Base-by-base conservation (phyloP, 2,113 vertebrate species). In the Phoenicopterus ruber region DNA sequence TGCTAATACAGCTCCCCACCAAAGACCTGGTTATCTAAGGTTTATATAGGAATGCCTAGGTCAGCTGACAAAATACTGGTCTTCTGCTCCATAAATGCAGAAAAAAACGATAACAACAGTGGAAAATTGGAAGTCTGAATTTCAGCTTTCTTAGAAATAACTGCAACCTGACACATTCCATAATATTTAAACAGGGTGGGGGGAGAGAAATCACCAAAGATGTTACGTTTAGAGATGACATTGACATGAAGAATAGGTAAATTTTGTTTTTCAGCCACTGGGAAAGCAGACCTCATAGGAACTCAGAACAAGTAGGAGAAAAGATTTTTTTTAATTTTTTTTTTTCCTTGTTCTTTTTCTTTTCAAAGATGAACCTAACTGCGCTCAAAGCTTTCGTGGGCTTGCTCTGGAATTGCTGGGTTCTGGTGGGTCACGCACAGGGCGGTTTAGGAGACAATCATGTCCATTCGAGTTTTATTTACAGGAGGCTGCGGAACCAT, bases 391-490 rank as follows among this genome's bases (percentile, higher is more conserved):
- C 98, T 93, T 95, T 98, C 20, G 92, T 99, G 90, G 99, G 98
- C 97, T 98, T 99, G 67, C 97, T 99, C 87, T 99, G 99, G 98
- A 99, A 98, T 98, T 99, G 97, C 97, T 97, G 99, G 97, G 98
- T 98, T 91, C 98, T 99, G 92, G 97, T 99, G 94, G 98, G 98
- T 94, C 98, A 98, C 88, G 98, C 98, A 80, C 98, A 98, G 91
- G 99, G 99, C 97, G 98, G 98, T 71, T 97, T 99, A 93, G 99
- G 98, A 96, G 99, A 99, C 98, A 99, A 99, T 98, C 99, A 99
- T 97, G 99, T 99, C 97, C 99, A 99, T 98, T 99, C 99, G 25
- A 99, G 99, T 97, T 99, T 99, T 98, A 99, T 99, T 98, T 99
- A 99, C 98, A 98, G 99, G 98, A 98, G 99, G 92, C 98, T 99